Conservation (phyloP, 2,888 invertebrate species). For the Salpingus planirostris region DNA sequence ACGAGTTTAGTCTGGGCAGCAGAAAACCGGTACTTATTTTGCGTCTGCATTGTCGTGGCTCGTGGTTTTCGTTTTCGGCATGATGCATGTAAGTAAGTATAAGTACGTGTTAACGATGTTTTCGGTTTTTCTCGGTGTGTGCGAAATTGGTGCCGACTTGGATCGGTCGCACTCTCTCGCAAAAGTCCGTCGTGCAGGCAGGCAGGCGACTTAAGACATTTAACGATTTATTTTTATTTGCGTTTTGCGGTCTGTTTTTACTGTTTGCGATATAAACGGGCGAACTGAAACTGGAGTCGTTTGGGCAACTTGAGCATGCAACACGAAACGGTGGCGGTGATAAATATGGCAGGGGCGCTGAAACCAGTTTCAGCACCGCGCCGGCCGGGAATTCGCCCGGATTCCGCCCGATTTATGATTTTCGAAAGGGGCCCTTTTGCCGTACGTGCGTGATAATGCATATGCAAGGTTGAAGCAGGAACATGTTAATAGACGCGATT, state of each 20-base stretch:
- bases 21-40: too few relatives aligned
- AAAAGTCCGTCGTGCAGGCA: too few relatives aligned
- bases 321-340: conserved; percentile 27
- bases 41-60: too few relatives aligned
- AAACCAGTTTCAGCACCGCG: conserved; percentile 24
- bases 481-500: conserved; percentile 14
- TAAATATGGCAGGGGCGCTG: conserved; percentile 22
- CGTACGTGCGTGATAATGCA: too few relatives aligned
- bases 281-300: conserved; percentile 21
- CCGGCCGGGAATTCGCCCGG: conserved; percentile 11
- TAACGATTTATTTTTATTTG: conserved; percentile 16
- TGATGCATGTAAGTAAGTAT: too few relatives aligned
- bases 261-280: conserved; percentile 17
- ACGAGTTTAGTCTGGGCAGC: too few relatives aligned
- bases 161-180: too few relatives aligned
- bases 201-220: conserved; percentile 15
- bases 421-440: conserved; percentile 4
- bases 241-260: conserved; percentile 14
- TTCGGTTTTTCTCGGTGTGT: too few relatives aligned
- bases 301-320: conserved; percentile 23
- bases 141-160: too few relatives aligned
- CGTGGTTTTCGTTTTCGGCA: too few relatives aligned
- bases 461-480: conserved; percentile 11
- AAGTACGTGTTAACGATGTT: too few relatives aligned
- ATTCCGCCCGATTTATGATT: conserved; percentile 11